phyloP scores from a whole-genome alignment of 2,888 invertebrate genomes.

The Athalia circularis region DNA sequence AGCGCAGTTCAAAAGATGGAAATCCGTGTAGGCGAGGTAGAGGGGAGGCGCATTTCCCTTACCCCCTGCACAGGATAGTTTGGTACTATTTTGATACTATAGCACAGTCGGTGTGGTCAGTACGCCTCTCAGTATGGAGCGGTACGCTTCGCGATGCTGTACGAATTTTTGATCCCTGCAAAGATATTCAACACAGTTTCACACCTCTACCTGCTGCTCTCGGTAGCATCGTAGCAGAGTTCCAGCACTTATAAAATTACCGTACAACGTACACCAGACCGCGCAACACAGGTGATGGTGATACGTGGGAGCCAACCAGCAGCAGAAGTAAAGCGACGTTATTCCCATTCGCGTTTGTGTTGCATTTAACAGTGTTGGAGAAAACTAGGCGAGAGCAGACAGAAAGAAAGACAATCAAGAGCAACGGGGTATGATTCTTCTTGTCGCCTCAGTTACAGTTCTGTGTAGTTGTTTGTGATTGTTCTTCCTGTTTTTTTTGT shows the following conservation, averaged over 20 bases:
- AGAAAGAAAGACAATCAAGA: slow-evolving; percentile 12
- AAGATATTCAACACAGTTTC: too few species aligned
- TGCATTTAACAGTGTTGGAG: neutral
- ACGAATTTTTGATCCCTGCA: too few species aligned
- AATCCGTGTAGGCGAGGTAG: neutral
- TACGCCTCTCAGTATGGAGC: neutral
- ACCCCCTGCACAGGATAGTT: slow-evolving; percentile 4
- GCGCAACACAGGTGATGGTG: neutral
- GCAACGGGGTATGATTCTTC: slow-evolving; percentile 12
- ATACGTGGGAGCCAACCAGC: slow-evolving; percentile 19
- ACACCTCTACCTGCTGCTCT: too few species aligned
- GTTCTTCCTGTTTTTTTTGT: neutral
- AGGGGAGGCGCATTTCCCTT: slow-evolving; percentile 5
- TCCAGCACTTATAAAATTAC: too few species aligned
- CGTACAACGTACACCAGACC: too few species aligned
- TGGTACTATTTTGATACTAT: slow-evolving; percentile 6
- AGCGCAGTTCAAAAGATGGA: neutral
- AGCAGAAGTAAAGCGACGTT: neutral
- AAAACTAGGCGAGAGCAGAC: neutral
- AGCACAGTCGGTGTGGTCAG: slow-evolving; percentile 5
- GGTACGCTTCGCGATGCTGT: too few species aligned
- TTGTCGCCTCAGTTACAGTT: too few species aligned
- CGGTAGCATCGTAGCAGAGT: too few species aligned
- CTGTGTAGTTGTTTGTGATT: neutral
- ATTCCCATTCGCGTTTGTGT: slow-evolving; percentile 36